A percentile compares a stretch with the other conserved stretches of the same genome.
Conservation (phyloP, 2,888 invertebrate species). For the Xanthostigma xanthostigma region DNA sequence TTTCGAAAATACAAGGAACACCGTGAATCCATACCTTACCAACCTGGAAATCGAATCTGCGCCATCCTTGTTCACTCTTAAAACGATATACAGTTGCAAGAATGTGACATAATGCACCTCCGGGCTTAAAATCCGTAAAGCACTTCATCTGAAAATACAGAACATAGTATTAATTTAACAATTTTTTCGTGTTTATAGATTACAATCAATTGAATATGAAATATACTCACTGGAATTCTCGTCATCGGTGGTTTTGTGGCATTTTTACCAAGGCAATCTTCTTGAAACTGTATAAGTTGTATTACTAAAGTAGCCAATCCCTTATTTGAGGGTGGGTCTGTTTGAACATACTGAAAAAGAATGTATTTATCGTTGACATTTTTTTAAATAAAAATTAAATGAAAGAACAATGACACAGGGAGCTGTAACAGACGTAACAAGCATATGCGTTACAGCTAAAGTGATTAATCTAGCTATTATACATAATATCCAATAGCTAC, state of each 20-base stretch:
- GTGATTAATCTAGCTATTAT: too few relatives aligned
- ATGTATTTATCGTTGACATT: constrained; percentile 2
- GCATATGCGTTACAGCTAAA: too few relatives aligned
- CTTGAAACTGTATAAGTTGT: constrained; percentile 90
- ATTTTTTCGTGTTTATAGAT: not conserved
- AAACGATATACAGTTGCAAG: constrained; percentile 88
- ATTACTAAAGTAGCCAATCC: constrained; percentile 69
- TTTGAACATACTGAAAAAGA: constrained; percentile 64
- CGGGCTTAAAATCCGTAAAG: constrained; percentile 90
- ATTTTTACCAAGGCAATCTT: constrained; percentile 89
- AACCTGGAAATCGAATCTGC: constrained; percentile 84
- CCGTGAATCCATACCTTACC: constrained; percentile 47
- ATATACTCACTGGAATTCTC: constrained; percentile 60
- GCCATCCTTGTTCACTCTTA: constrained; percentile 91
- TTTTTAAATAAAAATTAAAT: too few relatives aligned
- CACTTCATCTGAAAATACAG: constrained; percentile 63
- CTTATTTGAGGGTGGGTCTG: constrained; percentile 91
- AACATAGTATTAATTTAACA: not conserved
- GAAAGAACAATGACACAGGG: too few relatives aligned
- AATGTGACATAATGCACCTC: constrained; percentile 85
- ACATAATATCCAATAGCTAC: too few relatives aligned
- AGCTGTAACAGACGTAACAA: not conserved
- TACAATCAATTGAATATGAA: not conserved
- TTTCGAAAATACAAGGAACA: too few relatives aligned
- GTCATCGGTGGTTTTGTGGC: constrained; percentile 77